These are phyloP conservation scores for Sturmia bella DNA, from an alignment of 2,888 invertebrate species.

Conservation along the genomic window DNA sequence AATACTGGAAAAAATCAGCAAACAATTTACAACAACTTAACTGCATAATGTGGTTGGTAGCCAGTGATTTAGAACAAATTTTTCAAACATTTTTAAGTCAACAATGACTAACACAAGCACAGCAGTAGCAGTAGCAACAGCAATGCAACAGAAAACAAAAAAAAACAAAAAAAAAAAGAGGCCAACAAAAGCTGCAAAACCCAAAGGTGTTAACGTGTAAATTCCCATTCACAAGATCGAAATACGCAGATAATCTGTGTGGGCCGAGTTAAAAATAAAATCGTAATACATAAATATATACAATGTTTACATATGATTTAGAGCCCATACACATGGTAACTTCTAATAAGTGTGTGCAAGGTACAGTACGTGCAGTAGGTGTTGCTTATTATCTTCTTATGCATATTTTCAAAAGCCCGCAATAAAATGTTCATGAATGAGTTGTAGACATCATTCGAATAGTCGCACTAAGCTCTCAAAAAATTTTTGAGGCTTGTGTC, in stretches of 20 bases:
- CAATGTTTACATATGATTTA: too few species aligned
- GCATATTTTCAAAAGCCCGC: too few species aligned
- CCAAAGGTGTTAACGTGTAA: slow-evolving; percentile 80
- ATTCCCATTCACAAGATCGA: slow-evolving; percentile 79
- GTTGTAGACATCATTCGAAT: too few species aligned
- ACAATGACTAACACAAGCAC: slow-evolving; percentile 51
- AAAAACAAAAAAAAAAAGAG: slow-evolving; percentile 25
- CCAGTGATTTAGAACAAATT: slow-evolving; percentile 70
- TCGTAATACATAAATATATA: too few species aligned
- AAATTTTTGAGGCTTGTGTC: too few species aligned
- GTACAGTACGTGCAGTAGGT: too few species aligned
- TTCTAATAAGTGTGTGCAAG: too few species aligned
- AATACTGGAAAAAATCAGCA: slow-evolving; percentile 26
- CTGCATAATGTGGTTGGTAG: slow-evolving; percentile 68
- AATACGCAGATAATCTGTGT: slow-evolving; percentile 68
- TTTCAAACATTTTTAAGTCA: slow-evolving; percentile 64
- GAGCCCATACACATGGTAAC: too few species aligned
- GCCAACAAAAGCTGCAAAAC: slow-evolving; percentile 37
- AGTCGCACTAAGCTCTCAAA: too few species aligned
- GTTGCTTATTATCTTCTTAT: too few species aligned
- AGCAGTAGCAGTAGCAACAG: slow-evolving; percentile 49
- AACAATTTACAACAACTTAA: slow-evolving; percentile 63
- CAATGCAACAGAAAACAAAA: slow-evolving; percentile 1
- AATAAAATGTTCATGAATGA: too few species aligned
- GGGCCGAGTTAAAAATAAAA: slow-evolving; percentile 52